Conservation (phyloP, 2,888 invertebrate genomes). For the Drosophila paramelanica region DNA sequence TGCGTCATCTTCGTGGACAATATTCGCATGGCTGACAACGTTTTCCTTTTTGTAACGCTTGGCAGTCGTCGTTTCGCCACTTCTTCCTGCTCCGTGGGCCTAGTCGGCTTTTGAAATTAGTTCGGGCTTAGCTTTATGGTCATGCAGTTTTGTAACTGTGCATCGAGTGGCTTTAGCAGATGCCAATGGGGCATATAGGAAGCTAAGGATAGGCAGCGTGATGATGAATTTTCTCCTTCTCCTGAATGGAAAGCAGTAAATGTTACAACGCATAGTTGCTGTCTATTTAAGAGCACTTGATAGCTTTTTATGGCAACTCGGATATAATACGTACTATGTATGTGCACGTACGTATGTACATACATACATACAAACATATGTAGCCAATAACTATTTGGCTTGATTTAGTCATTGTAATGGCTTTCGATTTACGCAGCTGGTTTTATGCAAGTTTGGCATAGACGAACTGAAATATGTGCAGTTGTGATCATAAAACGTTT, state of each 20-base stretch:
- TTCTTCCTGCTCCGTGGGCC: conserved; percentile 39
- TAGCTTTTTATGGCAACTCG: conserved; percentile 8
- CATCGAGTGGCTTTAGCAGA: conserved; percentile 38
- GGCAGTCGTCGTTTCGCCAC: conserved; percentile 30
- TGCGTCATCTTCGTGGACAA: conserved; percentile 49
- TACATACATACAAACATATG: not conserved
- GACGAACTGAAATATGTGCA: conserved; percentile 56
- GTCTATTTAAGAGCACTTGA: conserved; percentile 10
- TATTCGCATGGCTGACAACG: conserved; percentile 25
- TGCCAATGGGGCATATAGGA: conserved; percentile 23
- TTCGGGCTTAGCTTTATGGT: conserved; percentile 55
- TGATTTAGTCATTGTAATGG: conserved; percentile 26
- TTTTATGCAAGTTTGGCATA: conserved; percentile 41
- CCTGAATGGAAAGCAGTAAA: conserved; percentile 4
- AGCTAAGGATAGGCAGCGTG: conserved; percentile 10
- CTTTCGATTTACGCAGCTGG: conserved; percentile 17
- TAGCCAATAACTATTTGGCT: conserved; percentile 2
- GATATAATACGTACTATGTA: not conserved
- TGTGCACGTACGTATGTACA: not conserved
- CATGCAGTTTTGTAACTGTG: conserved; percentile 44
- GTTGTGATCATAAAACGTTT: conserved; percentile 75
- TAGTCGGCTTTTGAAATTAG: conserved; percentile 64
- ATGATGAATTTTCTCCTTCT: conserved; percentile 39
- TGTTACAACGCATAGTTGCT: conserved; percentile 18
- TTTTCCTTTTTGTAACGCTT: conserved; percentile 44